Base-by-base conservation (phyloP, 2,797 vertebrate species). In the Phrynocephalus vlangalii region DNA sequence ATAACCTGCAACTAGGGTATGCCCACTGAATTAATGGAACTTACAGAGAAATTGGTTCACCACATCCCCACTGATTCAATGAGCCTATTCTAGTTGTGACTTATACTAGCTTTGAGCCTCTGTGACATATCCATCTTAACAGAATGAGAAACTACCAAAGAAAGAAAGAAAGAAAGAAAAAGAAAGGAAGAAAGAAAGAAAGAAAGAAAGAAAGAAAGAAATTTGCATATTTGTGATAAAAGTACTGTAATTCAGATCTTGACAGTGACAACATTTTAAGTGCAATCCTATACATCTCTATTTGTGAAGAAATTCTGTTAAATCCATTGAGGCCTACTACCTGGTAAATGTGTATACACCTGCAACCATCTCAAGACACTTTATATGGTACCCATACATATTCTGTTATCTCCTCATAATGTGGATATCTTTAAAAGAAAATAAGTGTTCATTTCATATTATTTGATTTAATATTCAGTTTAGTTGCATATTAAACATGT, bases 401-500 rank as follows among this genome's bases (percentile, higher is more conserved):
- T 52, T 87, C 68, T 44, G 24, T 28, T 60, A 77, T 33, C 13
- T 28, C 24, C 72, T 73, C 60, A 48, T 79, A 63, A 30, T 80
- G 13, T 52, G 50, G 16, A 79, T 38, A 83, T 22, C n/a, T 78
- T 79, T 28, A 70, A 78, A 87, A 28, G 71, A 76, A 30, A 28
- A 30, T 82, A 38, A 67, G 73, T 81, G 50, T 38, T 77, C 24
- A 50, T 79, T 88, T 50, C 60, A 28, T 60, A 20, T 72, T 13
- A 28, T 71, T 33, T 70, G 63, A 56, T 79, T 71, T 80, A 84
- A 63, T 80, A 52, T 80, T 88, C 38, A 20, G 30, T 86, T 48
- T 68, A 84, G 9, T 67, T 88, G 48, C 38, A 1, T 70, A 48
- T 67, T 76, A 66, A 18, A 78, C 66, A 8, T 16, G 16, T 86